A percentile compares a stretch with the other conserved stretches of the same genome.
phyloP scores from a whole-genome alignment of 2,888 invertebrate species.

The Hyles lineata region DNA sequence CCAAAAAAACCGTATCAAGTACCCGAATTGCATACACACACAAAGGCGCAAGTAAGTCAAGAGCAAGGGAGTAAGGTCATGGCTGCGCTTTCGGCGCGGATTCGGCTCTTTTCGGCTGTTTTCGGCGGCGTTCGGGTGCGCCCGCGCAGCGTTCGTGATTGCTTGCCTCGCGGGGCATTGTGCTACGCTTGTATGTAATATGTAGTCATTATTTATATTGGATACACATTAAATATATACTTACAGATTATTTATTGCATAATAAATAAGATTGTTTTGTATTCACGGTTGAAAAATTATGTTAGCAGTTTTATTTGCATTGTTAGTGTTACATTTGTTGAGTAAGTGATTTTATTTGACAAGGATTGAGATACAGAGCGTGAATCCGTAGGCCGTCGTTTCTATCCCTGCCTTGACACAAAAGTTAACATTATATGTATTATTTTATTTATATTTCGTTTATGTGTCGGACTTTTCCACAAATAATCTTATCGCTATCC shows the following conservation, averaged over 20 bases:
- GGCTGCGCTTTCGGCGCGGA: conserved; percentile 67
- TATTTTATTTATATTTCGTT: neutral
- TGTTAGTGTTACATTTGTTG: neutral
- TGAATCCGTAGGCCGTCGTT: no score
- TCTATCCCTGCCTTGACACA: no score
- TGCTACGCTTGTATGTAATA: conserved; percentile 42
- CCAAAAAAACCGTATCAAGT: conserved; percentile 59
- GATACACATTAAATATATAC: conserved; percentile 13
- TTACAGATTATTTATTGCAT: neutral
- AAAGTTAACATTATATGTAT: neutral
- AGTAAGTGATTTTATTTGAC: neutral
- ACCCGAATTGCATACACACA: conserved; percentile 75
- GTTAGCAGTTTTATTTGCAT: neutral
- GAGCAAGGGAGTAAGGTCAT: conserved; percentile 76
- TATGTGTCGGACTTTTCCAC: neutral
- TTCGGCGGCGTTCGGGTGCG: conserved; percentile 63
- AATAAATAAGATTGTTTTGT: neutral
- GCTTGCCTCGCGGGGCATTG: conserved; percentile 44
- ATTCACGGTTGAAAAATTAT: no score
- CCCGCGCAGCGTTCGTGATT: conserved; percentile 61
- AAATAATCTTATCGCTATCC: no score
- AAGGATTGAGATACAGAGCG: no score
- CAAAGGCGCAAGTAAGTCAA: conserved; percentile 60
- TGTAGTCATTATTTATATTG: conserved; percentile 43
- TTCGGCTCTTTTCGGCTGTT: conserved; percentile 62